Base-by-base conservation (phyloP, 2,797 vertebrate species). In the Tachyglossus aculeatus region DNA sequence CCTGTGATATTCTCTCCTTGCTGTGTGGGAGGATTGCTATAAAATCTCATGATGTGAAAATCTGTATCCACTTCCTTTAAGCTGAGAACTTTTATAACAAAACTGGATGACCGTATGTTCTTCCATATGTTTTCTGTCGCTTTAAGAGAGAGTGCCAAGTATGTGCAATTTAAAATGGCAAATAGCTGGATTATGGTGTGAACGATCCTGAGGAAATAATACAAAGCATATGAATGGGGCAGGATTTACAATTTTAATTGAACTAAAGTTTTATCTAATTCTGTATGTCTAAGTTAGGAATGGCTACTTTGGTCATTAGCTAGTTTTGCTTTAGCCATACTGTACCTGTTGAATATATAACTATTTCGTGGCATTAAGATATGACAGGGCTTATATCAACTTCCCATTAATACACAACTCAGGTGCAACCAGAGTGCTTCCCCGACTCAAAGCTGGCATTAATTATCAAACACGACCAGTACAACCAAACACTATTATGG, bases 271-370 rank as follows among this genome's bases (percentile, higher is more conserved):
- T 44, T 41, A 56, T 43, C 65, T 65, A 55, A 41, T 51, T 38
- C 39, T 41, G 9, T 36, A 47, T 72, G 51, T 69, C 27, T 15
- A 74, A 80, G 21, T 48, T 72, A 64, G 13, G 62, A 77, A 72
- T 0, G 66, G 1, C 19, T 48, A 64, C 11, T 74, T 85, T 37
- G 64, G 24, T 47, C 10, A 4, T 7, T 77, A 77, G 54, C 48
- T 15, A 5, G 22, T 73, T 56, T 52, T 10, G 7, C 61, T 78
- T 76, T 66, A 70, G 27, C 77, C 39, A 40, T 59, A 76, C 64
- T 29, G 44, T 4, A 19, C 1, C 9, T 62, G 71, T 2, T 48
- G 57, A 72, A 51, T 53, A 13, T 24, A 41, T 80, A 38, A 15
- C 16, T 69, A 3, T 74, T 75, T 66, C 62, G 53, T 29, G 24